Evolutionary conservation across 2,113 vertebrate species (phyloP), one percentile per base, ranked within the genome.

Genomic region (Ginglymostoma cirratum): DNA sequence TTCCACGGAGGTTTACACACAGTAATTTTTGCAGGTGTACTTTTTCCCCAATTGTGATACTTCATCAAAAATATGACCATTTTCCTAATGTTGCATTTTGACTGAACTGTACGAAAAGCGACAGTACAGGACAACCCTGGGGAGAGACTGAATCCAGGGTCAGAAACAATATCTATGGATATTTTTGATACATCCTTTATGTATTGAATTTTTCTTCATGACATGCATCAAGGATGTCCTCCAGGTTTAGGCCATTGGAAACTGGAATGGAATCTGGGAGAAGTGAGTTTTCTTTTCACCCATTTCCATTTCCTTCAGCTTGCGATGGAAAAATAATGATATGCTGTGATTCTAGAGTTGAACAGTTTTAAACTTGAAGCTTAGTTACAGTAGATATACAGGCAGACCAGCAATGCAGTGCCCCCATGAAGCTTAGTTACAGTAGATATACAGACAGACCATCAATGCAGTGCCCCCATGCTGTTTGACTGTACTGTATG

Each of bases 41-140:
- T 70, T 94, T 93, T 94, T 94, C 69, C 30, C 65, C 70, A 95
- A 30, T 30, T 69, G 67, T 95, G 93, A 72, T 72, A 95, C 48
- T 72, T 95, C 24, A 72, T 14, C 17, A 30, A 69, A 48, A 48
- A 45, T 27, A 24, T 0, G 21, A 12, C 67, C 48, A 67, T 23
- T 95, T 95, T 92, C 45, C 38, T 15, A 8, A n/a, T 2, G 19
- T 42, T 45, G 38, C 14, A 0, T 92, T 95, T 38, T 95, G 93
- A 69, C 67, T 72, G 67, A 95, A 72, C 93, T 95, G 66, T 67
- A 48, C 42, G 72, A 8, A 72, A 27, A 7, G 24, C 67, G 19
- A 48, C 5, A 34, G 93, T 2, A 55, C 48, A 89, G 21, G 42
- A 30, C 66, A 66, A 45, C 30, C 90, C 0, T 12, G 0, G 92